Percentiles rank a stretch among this genome's conserved stretches.
These are phyloP conservation scores for Tetramorium simillimum DNA, from an alignment of 1,140 invertebrate genomes.

Conservation along the genomic window DNA sequence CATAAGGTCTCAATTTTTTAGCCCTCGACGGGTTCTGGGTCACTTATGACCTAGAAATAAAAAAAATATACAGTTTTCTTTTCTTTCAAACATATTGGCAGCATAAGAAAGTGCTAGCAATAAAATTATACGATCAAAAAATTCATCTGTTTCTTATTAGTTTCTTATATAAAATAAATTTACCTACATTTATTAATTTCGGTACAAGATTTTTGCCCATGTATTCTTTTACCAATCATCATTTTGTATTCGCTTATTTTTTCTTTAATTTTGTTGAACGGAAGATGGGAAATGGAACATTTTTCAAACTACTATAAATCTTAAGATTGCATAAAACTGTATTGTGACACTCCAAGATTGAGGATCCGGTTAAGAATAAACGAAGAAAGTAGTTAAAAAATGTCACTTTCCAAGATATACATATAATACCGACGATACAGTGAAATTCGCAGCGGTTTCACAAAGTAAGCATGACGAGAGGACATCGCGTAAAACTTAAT, in stretches of 20 bases:
- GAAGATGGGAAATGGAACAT: not conserved
- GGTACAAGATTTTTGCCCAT: not conserved
- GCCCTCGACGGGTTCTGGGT: not conserved
- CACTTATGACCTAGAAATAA: not conserved
- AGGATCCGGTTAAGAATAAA: not conserved
- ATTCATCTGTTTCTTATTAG: too few species aligned
- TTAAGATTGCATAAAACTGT: not conserved
- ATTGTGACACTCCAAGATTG: not conserved
- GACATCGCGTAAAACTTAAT: constrained; percentile 4
- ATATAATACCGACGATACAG: not conserved
- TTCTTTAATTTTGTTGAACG: not conserved
- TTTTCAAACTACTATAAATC: not conserved
- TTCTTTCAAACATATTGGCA: not conserved
- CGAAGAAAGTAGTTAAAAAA: not conserved
- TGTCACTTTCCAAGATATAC: not conserved
- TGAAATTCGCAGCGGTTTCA: not conserved
- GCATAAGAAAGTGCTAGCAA: not conserved
- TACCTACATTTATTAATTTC: not conserved
- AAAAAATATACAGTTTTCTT: not conserved
- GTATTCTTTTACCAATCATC: not conserved
- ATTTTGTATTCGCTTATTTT: not conserved
- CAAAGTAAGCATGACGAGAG: not conserved
- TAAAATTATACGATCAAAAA: constrained; percentile 1
- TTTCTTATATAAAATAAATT: constrained; percentile 4
- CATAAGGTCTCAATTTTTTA: not conserved